Conservation (phyloP, 1,140 invertebrate species). For the Euborellia annulipes region DNA sequence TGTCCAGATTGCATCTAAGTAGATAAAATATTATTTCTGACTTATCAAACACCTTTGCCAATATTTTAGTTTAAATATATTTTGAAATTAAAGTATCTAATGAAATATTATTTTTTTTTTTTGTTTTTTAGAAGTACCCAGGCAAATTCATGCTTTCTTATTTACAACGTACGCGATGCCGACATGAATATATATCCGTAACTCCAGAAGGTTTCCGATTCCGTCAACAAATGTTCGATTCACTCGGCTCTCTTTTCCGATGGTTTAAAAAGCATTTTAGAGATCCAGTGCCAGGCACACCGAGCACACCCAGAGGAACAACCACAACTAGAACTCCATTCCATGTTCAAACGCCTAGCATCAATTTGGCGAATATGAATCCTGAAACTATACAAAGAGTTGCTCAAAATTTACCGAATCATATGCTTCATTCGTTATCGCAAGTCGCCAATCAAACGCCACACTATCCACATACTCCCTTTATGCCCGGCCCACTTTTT, state of each 20-base stretch:
- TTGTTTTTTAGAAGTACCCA: conserved; percentile 52
- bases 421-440: conserved; percentile 51
- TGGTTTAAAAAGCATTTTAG: conserved; percentile 99
- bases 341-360: conserved; percentile 42
- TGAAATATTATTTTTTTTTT: no score
- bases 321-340: conserved; percentile 46
- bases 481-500: no score
- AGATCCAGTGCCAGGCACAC: conserved; percentile 71
- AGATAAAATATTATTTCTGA: no score
- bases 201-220: conserved; percentile 87
- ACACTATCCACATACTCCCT: conserved; percentile 46
- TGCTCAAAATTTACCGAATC: conserved; percentile 51
- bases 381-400: conserved; percentile 54
- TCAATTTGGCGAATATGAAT: conserved; percentile 37
- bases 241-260: conserved; percentile 64
- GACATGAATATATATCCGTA: conserved; percentile 85
- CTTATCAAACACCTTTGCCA: no score
- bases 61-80: no score
- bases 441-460: conserved; percentile 53
- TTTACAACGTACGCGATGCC: conserved; percentile 62
- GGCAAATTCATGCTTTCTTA: conserved; percentile 93
- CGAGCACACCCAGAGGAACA: conserved; percentile 45
- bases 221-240: conserved; percentile 72
- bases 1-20: no score
- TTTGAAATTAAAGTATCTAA: no score